Base-by-base conservation (phyloP, 2,797 vertebrate genomes). In the Pangasius macronema region DNA sequence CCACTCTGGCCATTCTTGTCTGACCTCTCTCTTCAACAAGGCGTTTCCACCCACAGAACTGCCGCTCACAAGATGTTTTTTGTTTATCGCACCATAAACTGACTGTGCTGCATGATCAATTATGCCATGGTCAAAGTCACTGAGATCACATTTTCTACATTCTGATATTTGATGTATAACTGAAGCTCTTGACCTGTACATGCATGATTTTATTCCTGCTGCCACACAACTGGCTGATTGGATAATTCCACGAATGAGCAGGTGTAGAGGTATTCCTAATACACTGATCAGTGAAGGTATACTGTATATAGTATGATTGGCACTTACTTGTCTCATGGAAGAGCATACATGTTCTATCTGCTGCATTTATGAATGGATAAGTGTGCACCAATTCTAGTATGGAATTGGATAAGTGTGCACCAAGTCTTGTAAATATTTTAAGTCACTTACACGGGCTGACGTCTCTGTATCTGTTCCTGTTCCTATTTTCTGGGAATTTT, bases 391-490 rank as follows among this genome's bases (percentile, higher is more conserved):
- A 51, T 33, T 55, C 5, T 5, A 73, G 39, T 39, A 39, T 39
- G 3, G 39, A 39, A 39, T 39, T 53, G 42, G 42, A 67, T 24
- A n/a, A 30, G 42, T 33, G 9, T 67, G 20, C 14, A 53, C 24
- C 33, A 84, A 0, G 49, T n/a, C 9, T 53, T 82, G 16, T 76
- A 59, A 33, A 22, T 36, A 27, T 57, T 27, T 49, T 11, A 82
- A 20, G 87, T 85, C 94, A 97, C 98, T 96, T 95, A 99, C 98
- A 99, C 3, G 98, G 98, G 93, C 97, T 99, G 92, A 99, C 98
- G 90, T 99, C 98, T 95, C 98, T 97, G 94, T 99, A 99, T 97
- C 98, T 95, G 96, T 99, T 99, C 87, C 98, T 96, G 95, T 96
- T 98, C 93, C 96, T 96, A 93, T 99, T 99, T 93, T 99, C 98